Conservation (phyloP, 2,113 vertebrate species). For the Tachuris rubrigastra region DNA sequence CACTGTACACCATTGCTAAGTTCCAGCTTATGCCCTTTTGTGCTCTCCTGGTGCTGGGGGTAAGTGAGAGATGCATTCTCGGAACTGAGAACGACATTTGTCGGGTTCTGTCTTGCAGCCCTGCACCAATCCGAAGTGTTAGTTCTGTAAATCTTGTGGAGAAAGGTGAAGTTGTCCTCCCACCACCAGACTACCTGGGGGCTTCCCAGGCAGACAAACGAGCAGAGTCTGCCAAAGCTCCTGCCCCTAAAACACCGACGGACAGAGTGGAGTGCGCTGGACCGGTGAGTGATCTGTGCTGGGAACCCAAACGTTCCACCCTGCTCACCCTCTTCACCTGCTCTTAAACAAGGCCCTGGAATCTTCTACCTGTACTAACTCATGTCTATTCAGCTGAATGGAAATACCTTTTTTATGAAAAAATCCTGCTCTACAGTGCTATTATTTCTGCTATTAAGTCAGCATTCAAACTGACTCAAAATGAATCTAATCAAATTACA, state of each 20-base stretch:
- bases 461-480: too few species aligned
- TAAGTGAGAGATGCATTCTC: neutral
- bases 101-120: slow-evolving; percentile 47
- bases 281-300: slow-evolving; percentile 60
- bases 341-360: neutral
- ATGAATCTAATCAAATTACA: too few species aligned
- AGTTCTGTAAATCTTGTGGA: slow-evolving; percentile 82
- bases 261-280: slow-evolving; percentile 12
- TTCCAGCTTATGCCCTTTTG: neutral
- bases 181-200: slow-evolving; percentile 88
- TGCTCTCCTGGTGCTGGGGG: neutral
- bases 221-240: neutral
- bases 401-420: too few species aligned
- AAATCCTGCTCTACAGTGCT: too few species aligned
- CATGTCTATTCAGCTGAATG: too few species aligned
- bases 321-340: neutral
- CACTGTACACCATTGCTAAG: fast-evolving
- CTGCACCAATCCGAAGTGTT: slow-evolving; percentile 75
- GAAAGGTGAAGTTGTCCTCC: slow-evolving; percentile 80
- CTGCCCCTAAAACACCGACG: neutral
- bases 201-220: slow-evolving; percentile 28
- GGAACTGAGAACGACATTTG: neutral
- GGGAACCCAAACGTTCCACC: neutral
- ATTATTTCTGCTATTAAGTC: too few species aligned
- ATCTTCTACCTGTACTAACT: neutral